These are phyloP conservation scores for Achroia grisella DNA, from an alignment of 1,140 invertebrate genomes.

Conservation along the genomic window DNA sequence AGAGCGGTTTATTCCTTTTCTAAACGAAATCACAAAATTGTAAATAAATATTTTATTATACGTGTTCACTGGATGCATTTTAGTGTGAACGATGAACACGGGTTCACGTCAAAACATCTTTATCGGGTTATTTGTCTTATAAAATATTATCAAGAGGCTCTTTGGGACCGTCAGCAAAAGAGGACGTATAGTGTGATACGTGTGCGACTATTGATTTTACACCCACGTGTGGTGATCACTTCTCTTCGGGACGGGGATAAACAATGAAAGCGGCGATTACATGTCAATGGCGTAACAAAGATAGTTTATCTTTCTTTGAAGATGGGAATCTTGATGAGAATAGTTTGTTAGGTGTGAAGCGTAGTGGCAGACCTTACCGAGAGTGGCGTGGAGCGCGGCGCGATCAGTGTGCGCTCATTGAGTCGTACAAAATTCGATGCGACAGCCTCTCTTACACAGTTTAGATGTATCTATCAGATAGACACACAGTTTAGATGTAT, in stretches of 20 bases:
- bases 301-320: constrained; percentile 62
- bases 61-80: constrained; percentile 67
- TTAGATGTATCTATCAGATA: constrained; percentile 65
- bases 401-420: constrained; percentile 44
- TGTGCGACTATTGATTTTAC: constrained; percentile 68
- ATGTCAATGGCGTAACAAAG: constrained; percentile 57
- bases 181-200: constrained; percentile 63
- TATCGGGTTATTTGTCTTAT: constrained; percentile 74
- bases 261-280: constrained; percentile 69
- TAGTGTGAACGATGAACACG: constrained; percentile 71
- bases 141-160: constrained; percentile 73
- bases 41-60: constrained; percentile 71
- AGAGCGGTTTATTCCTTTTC: constrained; percentile 54
- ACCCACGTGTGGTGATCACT: constrained; percentile 64
- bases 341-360: constrained; percentile 35
- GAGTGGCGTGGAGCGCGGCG: constrained; percentile 5
- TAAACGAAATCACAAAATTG: constrained; percentile 55
- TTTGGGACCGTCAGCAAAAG: constrained; percentile 69
- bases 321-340: constrained; percentile 44
- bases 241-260: constrained; percentile 56
- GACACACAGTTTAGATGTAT: constrained; percentile 55
- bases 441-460: constrained; percentile 50
- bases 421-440: constrained; percentile 45
- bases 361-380: constrained; percentile 49
- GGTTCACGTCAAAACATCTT: constrained; percentile 73